Evolutionary conservation across 1,140 invertebrate species (phyloP).

Genomic region (Globodera ellingtonae): DNA sequence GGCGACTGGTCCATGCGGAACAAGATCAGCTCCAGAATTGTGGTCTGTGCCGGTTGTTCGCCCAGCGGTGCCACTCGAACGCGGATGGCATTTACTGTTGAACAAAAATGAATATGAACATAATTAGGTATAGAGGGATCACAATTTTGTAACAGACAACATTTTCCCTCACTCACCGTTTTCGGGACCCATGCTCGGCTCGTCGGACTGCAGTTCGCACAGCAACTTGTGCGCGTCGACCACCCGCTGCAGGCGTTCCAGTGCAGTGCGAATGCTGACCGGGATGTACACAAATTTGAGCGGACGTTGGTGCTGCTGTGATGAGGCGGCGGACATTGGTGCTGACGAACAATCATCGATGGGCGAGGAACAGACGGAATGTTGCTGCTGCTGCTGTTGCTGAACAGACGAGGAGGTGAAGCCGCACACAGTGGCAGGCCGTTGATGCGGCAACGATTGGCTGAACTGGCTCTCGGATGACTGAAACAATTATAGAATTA

Average conservation of each 20-base stretch:
- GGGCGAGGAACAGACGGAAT: not conserved
- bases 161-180: not conserved
- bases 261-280: constrained; percentile 39
- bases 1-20: constrained; percentile 47
- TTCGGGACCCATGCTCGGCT: not conserved
- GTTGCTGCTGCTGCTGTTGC: not conserved
- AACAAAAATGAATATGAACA: constrained; percentile 9
- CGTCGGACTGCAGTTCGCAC: constrained; percentile 44
- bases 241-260: constrained; percentile 48
- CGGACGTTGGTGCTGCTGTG: not conserved
- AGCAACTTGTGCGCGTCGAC: constrained; percentile 25
- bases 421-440: constrained; percentile 63
- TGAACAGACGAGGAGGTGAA: constrained; percentile 43
- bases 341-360: not conserved
- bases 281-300: constrained; percentile 53
- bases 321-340: not conserved
- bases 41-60: constrained; percentile 17
- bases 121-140: not conserved
- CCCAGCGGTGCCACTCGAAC: constrained; percentile 40
- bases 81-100: constrained; percentile 32
- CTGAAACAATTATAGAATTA: not conserved
- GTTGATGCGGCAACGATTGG: constrained; percentile 44
- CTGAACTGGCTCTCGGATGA: constrained; percentile 16
- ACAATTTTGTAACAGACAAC: constrained; percentile 15
- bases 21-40: constrained; percentile 42